Evolutionary conservation across 1,140 invertebrate species (phyloP).

Genomic region (Bombyx mandarina): DNA sequence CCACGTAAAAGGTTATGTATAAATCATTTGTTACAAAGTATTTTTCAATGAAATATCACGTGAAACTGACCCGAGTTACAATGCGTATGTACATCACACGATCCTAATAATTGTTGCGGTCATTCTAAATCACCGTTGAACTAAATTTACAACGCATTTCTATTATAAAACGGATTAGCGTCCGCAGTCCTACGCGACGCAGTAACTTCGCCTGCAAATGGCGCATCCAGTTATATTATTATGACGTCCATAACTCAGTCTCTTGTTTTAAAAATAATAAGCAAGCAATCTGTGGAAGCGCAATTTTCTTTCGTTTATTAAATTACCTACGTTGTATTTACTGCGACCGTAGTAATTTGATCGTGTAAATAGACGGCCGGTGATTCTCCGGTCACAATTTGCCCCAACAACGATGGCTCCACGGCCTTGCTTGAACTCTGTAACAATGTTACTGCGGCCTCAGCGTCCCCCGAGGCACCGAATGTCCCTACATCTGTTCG

Average conservation of each 20-base stretch:
- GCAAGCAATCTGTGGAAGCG: conserved; percentile 17
- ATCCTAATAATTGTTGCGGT: conserved; percentile 53
- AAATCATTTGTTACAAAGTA: no score
- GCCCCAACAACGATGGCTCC: conserved; percentile 30
- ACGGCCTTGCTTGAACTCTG: conserved; percentile 49
- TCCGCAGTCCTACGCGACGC: conserved; percentile 24
- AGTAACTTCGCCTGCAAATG: conserved; percentile 45
- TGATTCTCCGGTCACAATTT: conserved; percentile 59
- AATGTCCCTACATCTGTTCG: conserved; percentile 52
- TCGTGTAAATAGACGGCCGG: conserved; percentile 39
- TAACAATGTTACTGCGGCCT: conserved; percentile 56
- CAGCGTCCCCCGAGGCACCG: conserved; percentile 42
- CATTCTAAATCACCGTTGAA: conserved; percentile 49
- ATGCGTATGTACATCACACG: conserved; percentile 31
- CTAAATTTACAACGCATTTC: conserved; percentile 43
- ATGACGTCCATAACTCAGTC: conserved; percentile 30
- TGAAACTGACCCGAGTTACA: neutral
- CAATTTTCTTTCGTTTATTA: conserved; percentile 36
- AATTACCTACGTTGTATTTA: conserved; percentile 47
- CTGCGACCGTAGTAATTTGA: conserved; percentile 43
- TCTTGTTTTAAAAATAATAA: conserved; percentile 21
- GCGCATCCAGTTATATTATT: conserved; percentile 34
- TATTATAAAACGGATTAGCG: conserved; percentile 49
- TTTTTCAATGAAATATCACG: no score
- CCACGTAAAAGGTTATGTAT: no score